A percentile compares a stretch with the other conserved stretches of the same genome.
Evolutionary conservation across 2,797 vertebrate species (phyloP).

Genomic region (Catharus ustulatus): DNA sequence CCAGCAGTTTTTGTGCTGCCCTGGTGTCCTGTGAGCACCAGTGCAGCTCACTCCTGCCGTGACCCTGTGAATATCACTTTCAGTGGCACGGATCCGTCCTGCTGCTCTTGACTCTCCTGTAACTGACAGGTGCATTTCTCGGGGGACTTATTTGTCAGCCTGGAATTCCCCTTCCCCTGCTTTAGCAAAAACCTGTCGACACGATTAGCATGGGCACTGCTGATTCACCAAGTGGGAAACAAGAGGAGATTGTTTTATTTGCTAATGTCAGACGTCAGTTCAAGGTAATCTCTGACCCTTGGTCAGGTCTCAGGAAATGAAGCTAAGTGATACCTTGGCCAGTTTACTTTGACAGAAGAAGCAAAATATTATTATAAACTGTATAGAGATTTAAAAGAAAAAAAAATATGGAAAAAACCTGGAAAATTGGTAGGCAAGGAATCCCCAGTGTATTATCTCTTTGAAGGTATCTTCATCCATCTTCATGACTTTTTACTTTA

Average conservation of each 20-base stretch:
- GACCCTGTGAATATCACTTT: slow-evolving; percentile 32
- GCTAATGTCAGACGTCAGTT: slow-evolving; percentile 59
- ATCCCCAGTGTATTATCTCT: slow-evolving; percentile 49
- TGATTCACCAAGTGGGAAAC: slow-evolving; percentile 63
- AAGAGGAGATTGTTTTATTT: slow-evolving; percentile 61
- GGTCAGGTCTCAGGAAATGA: slow-evolving; percentile 47
- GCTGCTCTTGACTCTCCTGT: slow-evolving; percentile 23
- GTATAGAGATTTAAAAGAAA: not conserved
- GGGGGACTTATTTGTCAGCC: slow-evolving; percentile 60
- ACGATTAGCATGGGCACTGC: slow-evolving; percentile 63
- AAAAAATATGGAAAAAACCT: not conserved
- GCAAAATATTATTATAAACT: slow-evolving; percentile 2
- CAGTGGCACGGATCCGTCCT: not conserved
- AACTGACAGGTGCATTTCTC: slow-evolving; percentile 66
- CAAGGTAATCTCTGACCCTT: slow-evolving; percentile 64
- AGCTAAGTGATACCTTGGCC: slow-evolving; percentile 13
- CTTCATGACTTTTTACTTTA: slow-evolving; percentile 75
- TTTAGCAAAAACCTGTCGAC: slow-evolving; percentile 42
- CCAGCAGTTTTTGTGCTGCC: not conserved
- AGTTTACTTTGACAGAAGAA: slow-evolving; percentile 4
- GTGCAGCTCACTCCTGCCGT: not conserved
- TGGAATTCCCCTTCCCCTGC: slow-evolving; percentile 53
- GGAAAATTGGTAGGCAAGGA: not conserved
- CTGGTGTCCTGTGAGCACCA: not conserved
- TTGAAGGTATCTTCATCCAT: slow-evolving; percentile 70